A percentile compares a stretch with the other conserved stretches of the same genome.
phyloP scores from a whole-genome alignment of 2,797 vertebrate species.

The Sardinella longiceps region DNA sequence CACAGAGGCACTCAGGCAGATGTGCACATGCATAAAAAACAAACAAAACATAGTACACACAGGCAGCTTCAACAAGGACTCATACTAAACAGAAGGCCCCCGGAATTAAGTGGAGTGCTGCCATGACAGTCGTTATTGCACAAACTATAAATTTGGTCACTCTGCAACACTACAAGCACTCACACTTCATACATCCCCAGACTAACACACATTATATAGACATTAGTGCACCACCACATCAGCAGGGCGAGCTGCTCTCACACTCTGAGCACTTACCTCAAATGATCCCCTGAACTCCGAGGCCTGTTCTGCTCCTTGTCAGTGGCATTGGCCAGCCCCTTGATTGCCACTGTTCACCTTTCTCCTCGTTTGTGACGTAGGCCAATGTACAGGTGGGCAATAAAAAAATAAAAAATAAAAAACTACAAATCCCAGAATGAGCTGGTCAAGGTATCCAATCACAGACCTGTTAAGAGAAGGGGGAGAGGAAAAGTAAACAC shows the following conservation, averaged over 20 bases:
- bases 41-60: too few species aligned
- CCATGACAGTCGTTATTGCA: background rate
- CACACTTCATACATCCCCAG: background rate
- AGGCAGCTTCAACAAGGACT: background rate
- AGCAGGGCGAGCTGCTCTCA: background rate
- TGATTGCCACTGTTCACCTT: background rate
- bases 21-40: background rate
- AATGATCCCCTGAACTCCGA: constrained; percentile 9
- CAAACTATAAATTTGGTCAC: background rate
- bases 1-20: background rate
- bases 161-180: background rate
- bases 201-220: background rate
- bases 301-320: background rate
- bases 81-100: background rate
- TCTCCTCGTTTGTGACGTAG: background rate
- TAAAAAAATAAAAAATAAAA: background rate
- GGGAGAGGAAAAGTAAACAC: background rate
- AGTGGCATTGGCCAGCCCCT: constrained; percentile 8
- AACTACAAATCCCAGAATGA: constrained; percentile 14
- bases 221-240: background rate
- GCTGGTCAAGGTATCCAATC: constrained; percentile 6
- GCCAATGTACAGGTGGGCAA: background rate
- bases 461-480: constrained; percentile 6
- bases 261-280: background rate
- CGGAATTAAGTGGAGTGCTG: background rate